Conservation (phyloP, 1,140 invertebrate species). For the Megathymus violae region DNA sequence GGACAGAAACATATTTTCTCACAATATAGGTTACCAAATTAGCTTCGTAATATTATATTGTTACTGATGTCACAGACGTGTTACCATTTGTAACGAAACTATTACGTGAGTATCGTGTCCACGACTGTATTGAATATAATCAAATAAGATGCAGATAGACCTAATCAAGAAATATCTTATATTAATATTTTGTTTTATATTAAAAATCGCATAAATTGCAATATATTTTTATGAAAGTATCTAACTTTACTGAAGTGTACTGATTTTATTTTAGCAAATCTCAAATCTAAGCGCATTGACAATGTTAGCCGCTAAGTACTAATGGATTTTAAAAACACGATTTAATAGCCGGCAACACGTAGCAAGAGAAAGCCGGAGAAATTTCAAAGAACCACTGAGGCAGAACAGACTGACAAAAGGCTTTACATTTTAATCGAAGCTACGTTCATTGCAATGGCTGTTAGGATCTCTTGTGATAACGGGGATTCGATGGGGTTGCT, state of each 20-base stretch:
- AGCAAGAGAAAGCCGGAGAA: conserved; percentile 11
- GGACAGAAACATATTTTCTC: too few relatives aligned
- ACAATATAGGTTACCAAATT: too few relatives aligned
- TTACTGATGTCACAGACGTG: too few relatives aligned
- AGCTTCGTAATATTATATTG: too few relatives aligned
- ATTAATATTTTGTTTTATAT: too few relatives aligned
- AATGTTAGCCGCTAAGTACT: conserved; percentile 15
- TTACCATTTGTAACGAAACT: too few relatives aligned
- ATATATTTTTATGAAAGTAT: too few relatives aligned
- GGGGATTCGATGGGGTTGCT: background rate
- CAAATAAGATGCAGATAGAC: too few relatives aligned
- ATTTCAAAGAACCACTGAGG: conserved; percentile 13
- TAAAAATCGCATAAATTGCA: too few relatives aligned
- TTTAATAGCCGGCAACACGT: conserved; percentile 9
- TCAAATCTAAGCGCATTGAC: conserved; percentile 27
- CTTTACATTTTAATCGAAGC: conserved; percentile 20
- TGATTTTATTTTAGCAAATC: conserved; percentile 25
- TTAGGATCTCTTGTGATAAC: background rate
- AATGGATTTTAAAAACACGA: conserved; percentile 25
- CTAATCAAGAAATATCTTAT: too few relatives aligned
- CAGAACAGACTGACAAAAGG: conserved; percentile 11
- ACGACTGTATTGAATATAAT: too few relatives aligned
- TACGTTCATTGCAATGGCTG: background rate
- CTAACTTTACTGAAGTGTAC: background rate
- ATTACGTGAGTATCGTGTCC: too few relatives aligned